Evolutionary conservation across 1,140 invertebrate genomes (phyloP).

Genomic region (Drosophila triauraria): DNA sequence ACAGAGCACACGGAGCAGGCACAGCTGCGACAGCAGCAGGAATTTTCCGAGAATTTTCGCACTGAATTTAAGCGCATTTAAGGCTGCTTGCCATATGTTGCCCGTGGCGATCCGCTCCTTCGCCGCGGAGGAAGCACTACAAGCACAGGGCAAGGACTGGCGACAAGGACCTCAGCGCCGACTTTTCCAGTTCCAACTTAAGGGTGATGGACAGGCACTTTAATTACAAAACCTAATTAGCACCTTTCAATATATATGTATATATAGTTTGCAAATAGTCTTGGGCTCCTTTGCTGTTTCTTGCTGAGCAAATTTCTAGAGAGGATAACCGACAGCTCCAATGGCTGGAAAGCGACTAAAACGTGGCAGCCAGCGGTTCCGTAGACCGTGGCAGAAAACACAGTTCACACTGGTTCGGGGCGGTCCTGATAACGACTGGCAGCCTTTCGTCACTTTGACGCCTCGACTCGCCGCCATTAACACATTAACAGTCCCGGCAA

Average conservation of each 20-base stretch:
- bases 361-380: slow-evolving; percentile 38
- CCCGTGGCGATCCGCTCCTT: slow-evolving; percentile 34
- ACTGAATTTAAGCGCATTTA: slow-evolving; percentile 56
- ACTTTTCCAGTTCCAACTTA: background rate
- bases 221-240: slow-evolving; percentile 70
- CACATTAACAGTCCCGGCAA: slow-evolving; percentile 16
- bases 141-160: slow-evolving; percentile 29
- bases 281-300: slow-evolving; percentile 13
- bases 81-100: slow-evolving; percentile 58
- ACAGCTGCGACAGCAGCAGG: slow-evolving; percentile 50
- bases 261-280: slow-evolving; percentile 8
- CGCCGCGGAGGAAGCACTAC: slow-evolving; percentile 48
- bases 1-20: slow-evolving; percentile 46
- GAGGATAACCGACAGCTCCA: slow-evolving; percentile 64
- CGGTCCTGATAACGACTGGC: slow-evolving; percentile 60
- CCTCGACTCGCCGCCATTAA: slow-evolving; percentile 30
- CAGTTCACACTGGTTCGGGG: slow-evolving; percentile 34
- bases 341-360: slow-evolving; percentile 69
- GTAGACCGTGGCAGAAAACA: slow-evolving; percentile 17
- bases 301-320: slow-evolving; percentile 21
- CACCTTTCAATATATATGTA: slow-evolving; percentile 33
- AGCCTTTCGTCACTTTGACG: slow-evolving; percentile 74
- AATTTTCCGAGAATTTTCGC: slow-evolving; percentile 34
- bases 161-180: background rate
- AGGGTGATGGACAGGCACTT: slow-evolving; percentile 39